Conservation (phyloP, 2,888 invertebrate species). For the Plebejus argus region DNA sequence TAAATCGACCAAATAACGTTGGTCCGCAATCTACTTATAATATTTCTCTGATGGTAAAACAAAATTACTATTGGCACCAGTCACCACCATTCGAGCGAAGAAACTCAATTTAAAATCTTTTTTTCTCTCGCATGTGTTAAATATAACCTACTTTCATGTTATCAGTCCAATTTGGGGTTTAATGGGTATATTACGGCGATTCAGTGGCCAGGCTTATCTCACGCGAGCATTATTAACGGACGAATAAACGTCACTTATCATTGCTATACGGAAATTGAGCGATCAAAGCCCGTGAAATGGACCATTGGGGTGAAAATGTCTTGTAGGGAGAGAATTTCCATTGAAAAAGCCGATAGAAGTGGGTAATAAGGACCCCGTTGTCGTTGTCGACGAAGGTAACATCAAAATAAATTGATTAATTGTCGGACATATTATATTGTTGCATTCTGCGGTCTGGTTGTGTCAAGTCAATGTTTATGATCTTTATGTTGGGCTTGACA, state of each 20-base stretch:
- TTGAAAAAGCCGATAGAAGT: background rate
- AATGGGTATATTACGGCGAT: background rate
- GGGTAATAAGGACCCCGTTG: background rate
- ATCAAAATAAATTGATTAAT: too few relatives aligned
- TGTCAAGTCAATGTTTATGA: too few relatives aligned
- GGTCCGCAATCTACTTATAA: too few relatives aligned
- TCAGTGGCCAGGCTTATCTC: slow-evolving; percentile 20
- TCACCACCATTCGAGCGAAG: too few relatives aligned
- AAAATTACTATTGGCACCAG: too few relatives aligned
- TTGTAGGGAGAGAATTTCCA: background rate
- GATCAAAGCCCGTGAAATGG: slow-evolving; percentile 1
- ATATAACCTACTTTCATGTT: background rate
- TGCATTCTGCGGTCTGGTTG: too few relatives aligned
- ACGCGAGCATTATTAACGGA: slow-evolving; percentile 27
- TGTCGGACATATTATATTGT: too few relatives aligned
- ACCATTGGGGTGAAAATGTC: background rate
- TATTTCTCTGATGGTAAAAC: too few relatives aligned
- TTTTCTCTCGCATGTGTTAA: background rate
- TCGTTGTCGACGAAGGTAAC: too few relatives aligned
- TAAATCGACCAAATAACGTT: too few relatives aligned
- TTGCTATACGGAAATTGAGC: slow-evolving; percentile 3
- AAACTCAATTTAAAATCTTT: too few relatives aligned
- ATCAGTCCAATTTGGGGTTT: slow-evolving; percentile 21
- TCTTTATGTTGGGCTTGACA: too few relatives aligned
- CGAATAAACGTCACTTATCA: background rate